Conservation (phyloP, 1,140 invertebrate species). For the Mercenaria mercenaria region DNA sequence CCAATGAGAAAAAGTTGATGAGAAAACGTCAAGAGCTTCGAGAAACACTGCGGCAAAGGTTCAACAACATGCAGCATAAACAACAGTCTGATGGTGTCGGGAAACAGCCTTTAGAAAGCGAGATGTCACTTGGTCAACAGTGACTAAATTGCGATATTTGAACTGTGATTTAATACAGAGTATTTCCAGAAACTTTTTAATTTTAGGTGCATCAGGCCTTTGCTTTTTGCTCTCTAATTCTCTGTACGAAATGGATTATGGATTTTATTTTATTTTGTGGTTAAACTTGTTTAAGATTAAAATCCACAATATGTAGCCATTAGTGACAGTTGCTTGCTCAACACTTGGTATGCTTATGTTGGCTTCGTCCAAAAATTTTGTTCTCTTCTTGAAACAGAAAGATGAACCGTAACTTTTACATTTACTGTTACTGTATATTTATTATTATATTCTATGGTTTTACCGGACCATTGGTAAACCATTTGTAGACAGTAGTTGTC, state of each 20-base stretch:
- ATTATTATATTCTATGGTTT: too few relatives aligned
- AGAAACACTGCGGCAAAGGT: slow-evolving; percentile 92
- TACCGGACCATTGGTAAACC: too few relatives aligned
- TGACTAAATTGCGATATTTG: not conserved
- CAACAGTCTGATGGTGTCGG: slow-evolving; percentile 38
- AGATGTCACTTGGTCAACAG: slow-evolving; percentile 6
- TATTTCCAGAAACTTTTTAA: not conserved
- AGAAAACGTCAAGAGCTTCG: slow-evolving; percentile 93
- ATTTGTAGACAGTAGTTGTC: too few relatives aligned
- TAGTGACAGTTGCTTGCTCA: not conserved
- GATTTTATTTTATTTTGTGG: not conserved
- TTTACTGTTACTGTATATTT: too few relatives aligned
- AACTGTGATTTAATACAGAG: slow-evolving; percentile 14
- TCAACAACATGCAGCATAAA: slow-evolving; percentile 87
- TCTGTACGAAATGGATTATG: not conserved
- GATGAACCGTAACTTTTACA: too few relatives aligned
- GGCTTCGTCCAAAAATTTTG: not conserved
- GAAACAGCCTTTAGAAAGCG: not conserved
- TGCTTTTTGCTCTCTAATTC: not conserved
- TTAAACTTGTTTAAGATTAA: not conserved
- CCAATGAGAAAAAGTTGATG: slow-evolving; percentile 90
- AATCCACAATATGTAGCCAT: not conserved
- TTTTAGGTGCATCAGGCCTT: not conserved
- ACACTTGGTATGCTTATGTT: not conserved
- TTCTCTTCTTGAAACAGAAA: not conserved